phyloP scores from a whole-genome alignment of 2,888 invertebrate genomes.

The Heliconius ethilla region DNA sequence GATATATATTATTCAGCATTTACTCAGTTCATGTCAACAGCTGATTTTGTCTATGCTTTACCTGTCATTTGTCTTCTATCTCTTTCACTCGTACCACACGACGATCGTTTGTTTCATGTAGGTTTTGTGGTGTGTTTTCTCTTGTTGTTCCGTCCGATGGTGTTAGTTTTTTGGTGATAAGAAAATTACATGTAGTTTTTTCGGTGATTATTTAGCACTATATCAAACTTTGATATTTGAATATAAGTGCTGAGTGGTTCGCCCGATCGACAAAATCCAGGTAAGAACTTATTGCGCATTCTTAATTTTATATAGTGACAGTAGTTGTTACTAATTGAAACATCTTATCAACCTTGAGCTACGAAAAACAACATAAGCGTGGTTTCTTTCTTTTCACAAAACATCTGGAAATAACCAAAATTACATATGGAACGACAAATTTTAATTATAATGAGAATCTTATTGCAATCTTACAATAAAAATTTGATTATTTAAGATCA shows the following conservation, averaged over 20 bases:
- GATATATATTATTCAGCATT: constrained; percentile 13
- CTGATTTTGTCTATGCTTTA: constrained; percentile 61
- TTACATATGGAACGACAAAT: not conserved
- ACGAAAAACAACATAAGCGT: constrained; percentile 36
- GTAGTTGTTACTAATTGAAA: constrained; percentile 59
- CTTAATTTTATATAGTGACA: constrained; percentile 60
- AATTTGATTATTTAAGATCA: not conserved
- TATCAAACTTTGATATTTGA: constrained; percentile 55
- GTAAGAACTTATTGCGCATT: constrained; percentile 73
- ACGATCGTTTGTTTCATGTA: constrained; percentile 48
- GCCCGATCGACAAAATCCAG: constrained; percentile 53
- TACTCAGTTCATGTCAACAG: constrained; percentile 48
- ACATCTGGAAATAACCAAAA: not conserved
- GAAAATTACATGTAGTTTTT: constrained; percentile 60
- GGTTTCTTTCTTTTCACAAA: constrained; percentile 18
- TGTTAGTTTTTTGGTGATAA: constrained; percentile 64
- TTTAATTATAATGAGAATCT: not conserved
- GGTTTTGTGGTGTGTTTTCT: constrained; percentile 65
- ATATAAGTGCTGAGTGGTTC: constrained; percentile 56
- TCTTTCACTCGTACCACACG: constrained; percentile 52
- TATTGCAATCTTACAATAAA: not conserved
- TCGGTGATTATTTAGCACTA: constrained; percentile 59
- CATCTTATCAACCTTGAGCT: constrained; percentile 75
- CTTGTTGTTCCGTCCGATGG: constrained; percentile 68
- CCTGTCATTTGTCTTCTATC: constrained; percentile 35